Conservation (phyloP, 2,113 vertebrate genomes). For the Sphyrna mokarran region DNA sequence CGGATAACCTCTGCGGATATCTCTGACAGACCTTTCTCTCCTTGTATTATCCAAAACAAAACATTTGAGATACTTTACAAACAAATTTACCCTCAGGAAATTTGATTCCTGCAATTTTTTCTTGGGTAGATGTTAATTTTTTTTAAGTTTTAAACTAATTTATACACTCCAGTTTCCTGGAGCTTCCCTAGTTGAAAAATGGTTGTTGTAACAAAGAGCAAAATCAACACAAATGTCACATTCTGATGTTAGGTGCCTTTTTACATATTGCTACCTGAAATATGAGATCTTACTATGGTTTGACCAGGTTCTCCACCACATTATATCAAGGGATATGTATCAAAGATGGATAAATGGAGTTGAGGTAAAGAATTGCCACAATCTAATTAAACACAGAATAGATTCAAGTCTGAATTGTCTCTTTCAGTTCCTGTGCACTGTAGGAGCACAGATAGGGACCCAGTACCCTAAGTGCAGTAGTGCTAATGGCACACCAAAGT, state of each 20-base stretch:
- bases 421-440: neutral
- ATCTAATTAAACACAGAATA: neutral
- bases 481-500: neutral
- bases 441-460: neutral
- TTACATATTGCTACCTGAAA: neutral
- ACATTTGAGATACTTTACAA: neutral
- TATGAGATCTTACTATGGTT: neutral
- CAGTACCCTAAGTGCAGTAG: neutral
- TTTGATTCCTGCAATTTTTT: too few species aligned
- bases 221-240: neutral
- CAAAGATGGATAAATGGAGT: neutral
- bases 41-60: neutral
- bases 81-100: neutral
- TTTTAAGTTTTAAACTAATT: neutral
- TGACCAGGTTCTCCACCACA: neutral
- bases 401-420: neutral
- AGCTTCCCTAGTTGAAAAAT: neutral
- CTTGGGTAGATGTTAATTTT: too few species aligned
- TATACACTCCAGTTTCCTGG: neutral
- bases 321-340: neutral
- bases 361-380: neutral
- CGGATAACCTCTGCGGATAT: neutral
- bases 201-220: neutral
- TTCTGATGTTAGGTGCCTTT: neutral
- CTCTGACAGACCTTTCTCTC: neutral